A percentile compares a stretch with the other conserved stretches of the same genome.
Evolutionary conservation across 2,888 invertebrate genomes (phyloP).

Genomic region (Marasmarcha lunaedactyla): DNA sequence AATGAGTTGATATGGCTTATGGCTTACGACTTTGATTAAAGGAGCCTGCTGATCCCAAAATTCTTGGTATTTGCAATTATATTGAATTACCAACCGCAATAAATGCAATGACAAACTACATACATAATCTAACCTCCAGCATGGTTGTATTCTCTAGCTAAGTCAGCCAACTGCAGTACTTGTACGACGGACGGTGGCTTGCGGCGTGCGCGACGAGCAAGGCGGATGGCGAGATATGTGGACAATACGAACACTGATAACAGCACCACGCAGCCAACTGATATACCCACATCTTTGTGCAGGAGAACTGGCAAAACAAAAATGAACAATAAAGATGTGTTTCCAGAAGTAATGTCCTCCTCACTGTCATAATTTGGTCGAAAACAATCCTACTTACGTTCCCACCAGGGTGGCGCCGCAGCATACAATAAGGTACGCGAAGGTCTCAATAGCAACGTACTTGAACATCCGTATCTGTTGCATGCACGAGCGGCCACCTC

Average conservation of each 20-base stretch:
- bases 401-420: conserved; percentile 55
- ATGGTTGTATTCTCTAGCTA: conserved; percentile 51
- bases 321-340: no score
- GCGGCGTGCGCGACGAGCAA: conserved; percentile 34
- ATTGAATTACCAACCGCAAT: no score
- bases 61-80: no score
- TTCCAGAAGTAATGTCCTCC: no score
- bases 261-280: conserved; percentile 43
- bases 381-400: conserved; percentile 32
- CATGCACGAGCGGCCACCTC: conserved; percentile 57
- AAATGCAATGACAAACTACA: neutral
- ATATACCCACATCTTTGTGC: conserved; percentile 52
- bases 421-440: conserved; percentile 42
- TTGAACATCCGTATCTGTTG: conserved; percentile 55
- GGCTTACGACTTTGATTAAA: no score
- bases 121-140: conserved; percentile 36
- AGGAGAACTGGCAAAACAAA: conserved; percentile 34
- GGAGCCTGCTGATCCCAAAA: no score
- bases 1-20: no score
- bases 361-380: no score
- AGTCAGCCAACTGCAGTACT: conserved; percentile 53
- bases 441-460: conserved; percentile 42
- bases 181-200: conserved; percentile 50
- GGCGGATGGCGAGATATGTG: conserved; percentile 31
- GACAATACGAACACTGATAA: conserved; percentile 44